Percentiles rank a stretch among this genome's conserved stretches.
Evolutionary conservation across 2,888 invertebrate genomes (phyloP).

Genomic region (Cataglyphis livida): DNA sequence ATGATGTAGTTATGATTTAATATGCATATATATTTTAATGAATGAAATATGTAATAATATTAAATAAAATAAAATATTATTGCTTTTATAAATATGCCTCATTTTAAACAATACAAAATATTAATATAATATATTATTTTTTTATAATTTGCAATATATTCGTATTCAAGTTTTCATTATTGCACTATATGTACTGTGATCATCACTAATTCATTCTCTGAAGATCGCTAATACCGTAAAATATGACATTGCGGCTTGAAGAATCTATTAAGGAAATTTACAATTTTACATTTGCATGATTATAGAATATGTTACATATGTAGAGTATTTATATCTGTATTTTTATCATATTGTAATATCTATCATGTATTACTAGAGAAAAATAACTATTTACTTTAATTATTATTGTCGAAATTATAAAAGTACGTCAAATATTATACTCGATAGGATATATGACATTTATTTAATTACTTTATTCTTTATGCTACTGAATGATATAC

Average conservation of each 20-base stretch:
- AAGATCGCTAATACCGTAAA: constrained; percentile 18
- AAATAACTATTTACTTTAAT: background rate
- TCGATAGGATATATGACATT: constrained; percentile 80
- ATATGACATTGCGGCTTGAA: constrained; percentile 16
- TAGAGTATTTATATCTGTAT: background rate
- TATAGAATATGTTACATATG: background rate
- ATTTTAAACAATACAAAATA: constrained; percentile 1
- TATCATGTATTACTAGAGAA: background rate
- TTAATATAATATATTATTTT: background rate
- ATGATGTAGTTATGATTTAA: no score
- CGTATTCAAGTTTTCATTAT: background rate
- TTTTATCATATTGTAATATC: background rate
- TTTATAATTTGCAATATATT: background rate
- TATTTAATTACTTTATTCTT: constrained; percentile 83
- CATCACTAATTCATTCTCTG: background rate
- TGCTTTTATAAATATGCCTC: no score
- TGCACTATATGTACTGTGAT: background rate
- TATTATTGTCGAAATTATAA: constrained; percentile 4
- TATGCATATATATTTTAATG: no score
- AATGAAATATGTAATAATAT: no score
- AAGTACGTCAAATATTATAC: constrained; percentile 49
- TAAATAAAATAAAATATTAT: no score
- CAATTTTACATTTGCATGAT: background rate
- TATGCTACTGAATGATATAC: constrained; percentile 84
- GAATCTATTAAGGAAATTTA: background rate